Conservation (phyloP, 2,113 vertebrate species). For the Callorhinus ursinus region DNA sequence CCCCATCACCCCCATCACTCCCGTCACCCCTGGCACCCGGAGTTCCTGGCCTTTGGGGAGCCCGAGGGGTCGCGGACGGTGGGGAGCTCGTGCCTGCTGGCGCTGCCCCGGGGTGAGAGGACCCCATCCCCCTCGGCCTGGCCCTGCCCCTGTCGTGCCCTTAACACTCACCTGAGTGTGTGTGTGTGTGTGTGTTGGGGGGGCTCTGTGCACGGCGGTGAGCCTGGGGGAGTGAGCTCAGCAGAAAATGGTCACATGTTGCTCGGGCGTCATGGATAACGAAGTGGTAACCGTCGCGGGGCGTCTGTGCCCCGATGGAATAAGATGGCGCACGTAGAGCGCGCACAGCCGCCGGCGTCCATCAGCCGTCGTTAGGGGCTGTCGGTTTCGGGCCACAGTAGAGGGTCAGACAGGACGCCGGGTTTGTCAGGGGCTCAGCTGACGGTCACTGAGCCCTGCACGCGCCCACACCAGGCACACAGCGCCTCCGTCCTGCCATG, state of each 20-base stretch:
- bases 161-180: background rate
- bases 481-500: background rate
- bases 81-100: background rate
- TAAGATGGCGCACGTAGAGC: accelerated
- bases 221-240: background rate
- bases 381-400: background rate
- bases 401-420: background rate
- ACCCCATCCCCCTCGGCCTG: slow-evolving; percentile 31
- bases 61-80: background rate
- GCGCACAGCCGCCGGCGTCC: accelerated
- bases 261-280: background rate
- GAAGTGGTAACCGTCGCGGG: accelerated
- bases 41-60: background rate
- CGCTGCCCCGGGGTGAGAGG: background rate
- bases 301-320: accelerated
- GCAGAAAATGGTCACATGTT: background rate
- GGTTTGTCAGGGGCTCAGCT: background rate
- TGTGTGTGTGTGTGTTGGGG: background rate
- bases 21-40: slow-evolving; percentile 18
- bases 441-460: accelerated
- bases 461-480: background rate
- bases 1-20: slow-evolving; percentile 60
- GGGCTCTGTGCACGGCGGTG: background rate
- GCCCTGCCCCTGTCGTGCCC: background rate
- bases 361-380: accelerated